Percentiles rank a stretch among this genome's conserved stretches.
Evolutionary conservation across 2,113 vertebrate genomes (phyloP).

Genomic region (Chlorocebus sabaeus): DNA sequence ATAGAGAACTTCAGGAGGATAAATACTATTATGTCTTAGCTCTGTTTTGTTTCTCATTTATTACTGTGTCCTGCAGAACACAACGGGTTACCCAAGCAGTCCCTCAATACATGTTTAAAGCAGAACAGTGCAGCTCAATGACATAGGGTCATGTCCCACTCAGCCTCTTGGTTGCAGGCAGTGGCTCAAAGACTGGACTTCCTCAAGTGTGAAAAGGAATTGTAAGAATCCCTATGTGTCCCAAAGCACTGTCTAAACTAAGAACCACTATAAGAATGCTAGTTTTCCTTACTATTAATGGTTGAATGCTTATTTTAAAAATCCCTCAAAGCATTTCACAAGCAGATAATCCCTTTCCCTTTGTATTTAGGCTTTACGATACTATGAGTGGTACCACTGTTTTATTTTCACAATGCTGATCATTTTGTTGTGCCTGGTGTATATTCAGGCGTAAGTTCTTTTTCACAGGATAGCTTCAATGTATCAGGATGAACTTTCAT

Average conservation of each 20-base stretch:
- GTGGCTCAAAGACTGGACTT: neutral
- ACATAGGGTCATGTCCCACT: neutral
- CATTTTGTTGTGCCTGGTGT: neutral
- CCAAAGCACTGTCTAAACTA: neutral
- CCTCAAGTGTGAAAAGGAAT: neutral
- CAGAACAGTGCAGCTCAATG: neutral
- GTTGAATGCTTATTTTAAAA: neutral
- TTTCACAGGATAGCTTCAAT: neutral
- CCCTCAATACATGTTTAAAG: neutral
- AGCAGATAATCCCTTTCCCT: neutral
- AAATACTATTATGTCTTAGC: neutral
- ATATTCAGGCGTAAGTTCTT: neutral
- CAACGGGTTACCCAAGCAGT: neutral
- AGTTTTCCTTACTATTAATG: neutral
- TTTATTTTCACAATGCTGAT: neutral
- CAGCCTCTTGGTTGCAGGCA: neutral
- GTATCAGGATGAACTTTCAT: neutral
- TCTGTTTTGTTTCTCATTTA: neutral
- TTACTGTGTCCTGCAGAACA: neutral
- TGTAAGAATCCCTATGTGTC: neutral
- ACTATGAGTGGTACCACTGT: neutral
- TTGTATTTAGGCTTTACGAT: neutral
- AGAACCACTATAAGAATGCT: neutral
- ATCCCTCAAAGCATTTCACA: neutral
- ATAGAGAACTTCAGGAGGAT: neutral